Percentiles rank a stretch among this genome's conserved stretches.
Conservation (phyloP, 2,888 invertebrate species). For the Yponomeuta cagnagella region DNA sequence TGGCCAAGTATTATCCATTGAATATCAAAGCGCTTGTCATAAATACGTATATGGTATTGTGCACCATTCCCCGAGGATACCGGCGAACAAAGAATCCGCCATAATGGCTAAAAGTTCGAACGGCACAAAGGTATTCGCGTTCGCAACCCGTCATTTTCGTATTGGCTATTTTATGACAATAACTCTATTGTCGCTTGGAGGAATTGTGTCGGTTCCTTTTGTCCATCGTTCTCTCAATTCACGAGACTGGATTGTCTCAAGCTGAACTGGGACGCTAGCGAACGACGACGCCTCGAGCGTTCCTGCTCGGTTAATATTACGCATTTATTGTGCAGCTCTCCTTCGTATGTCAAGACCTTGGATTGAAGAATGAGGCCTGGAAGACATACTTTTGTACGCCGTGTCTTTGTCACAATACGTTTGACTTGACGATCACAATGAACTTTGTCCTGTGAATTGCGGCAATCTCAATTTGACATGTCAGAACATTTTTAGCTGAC, state of each 20-base stretch:
- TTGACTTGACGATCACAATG: neutral
- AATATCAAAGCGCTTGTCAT: conserved; percentile 66
- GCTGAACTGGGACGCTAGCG: conserved; percentile 49
- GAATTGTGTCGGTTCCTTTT: conserved; percentile 56
- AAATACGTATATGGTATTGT: conserved; percentile 68
- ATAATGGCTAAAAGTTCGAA: conserved; percentile 61
- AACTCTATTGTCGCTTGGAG: conserved; percentile 53
- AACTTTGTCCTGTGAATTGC: neutral
- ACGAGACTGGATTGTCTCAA: conserved; percentile 70
- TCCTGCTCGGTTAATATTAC: conserved; percentile 1
- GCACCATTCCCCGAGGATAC: conserved; percentile 66
- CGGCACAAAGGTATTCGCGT: conserved; percentile 55
- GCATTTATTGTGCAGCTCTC: neutral
- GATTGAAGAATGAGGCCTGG: neutral
- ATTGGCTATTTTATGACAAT: conserved; percentile 75
- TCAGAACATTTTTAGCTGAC: neutral
- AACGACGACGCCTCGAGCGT: conserved; percentile 45
- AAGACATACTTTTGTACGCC: neutral
- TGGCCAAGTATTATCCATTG: conserved; percentile 67
- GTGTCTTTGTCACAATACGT: neutral
- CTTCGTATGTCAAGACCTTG: neutral
- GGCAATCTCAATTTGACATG: neutral
- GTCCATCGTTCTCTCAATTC: conserved; percentile 45
- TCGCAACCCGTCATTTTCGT: conserved; percentile 72
- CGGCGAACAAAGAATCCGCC: conserved; percentile 59